Percentiles rank a stretch among this genome's conserved stretches.
Evolutionary conservation across 1,140 invertebrate genomes (phyloP).

Genomic region (Apis florea): DNA sequence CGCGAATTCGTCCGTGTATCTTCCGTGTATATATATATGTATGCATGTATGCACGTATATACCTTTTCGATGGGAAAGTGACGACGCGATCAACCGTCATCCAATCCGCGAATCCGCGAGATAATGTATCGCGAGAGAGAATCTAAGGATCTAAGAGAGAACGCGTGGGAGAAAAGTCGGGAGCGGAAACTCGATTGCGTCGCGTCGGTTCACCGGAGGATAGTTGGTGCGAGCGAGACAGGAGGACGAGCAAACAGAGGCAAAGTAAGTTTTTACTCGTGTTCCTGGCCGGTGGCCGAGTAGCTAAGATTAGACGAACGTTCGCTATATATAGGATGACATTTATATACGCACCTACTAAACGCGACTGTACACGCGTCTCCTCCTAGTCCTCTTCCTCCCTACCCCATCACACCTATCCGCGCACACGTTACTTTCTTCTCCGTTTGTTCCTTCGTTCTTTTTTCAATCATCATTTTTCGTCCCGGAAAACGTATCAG

Average conservation of each 20-base stretch:
- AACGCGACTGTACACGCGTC: slow-evolving; percentile 44
- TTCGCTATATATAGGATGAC: slow-evolving; percentile 73
- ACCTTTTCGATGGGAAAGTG: too few species aligned
- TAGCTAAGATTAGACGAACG: slow-evolving; percentile 72
- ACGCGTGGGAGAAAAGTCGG: not conserved
- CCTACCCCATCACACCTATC: not conserved
- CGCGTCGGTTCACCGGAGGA: not conserved
- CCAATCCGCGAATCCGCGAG: too few species aligned
- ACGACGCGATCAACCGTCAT: too few species aligned
- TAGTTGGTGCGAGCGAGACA: not conserved
- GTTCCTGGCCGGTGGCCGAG: slow-evolving; percentile 71
- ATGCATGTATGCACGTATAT: too few species aligned
- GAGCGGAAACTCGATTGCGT: not conserved
- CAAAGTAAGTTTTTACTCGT: slow-evolving; percentile 54
- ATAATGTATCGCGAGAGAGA: too few species aligned
- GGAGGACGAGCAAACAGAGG: slow-evolving; percentile 10
- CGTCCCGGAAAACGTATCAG: too few species aligned
- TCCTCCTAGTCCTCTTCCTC: not conserved
- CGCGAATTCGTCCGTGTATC: too few species aligned
- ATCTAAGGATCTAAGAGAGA: not conserved
- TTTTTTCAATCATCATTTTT: not conserved
- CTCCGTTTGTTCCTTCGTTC: not conserved
- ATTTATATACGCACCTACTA: slow-evolving; percentile 66
- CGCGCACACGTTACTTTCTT: not conserved
- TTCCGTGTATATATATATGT: too few species aligned